Evolutionary conservation across 1,140 invertebrate species (phyloP), one percentile per base, ranked within the genome.

Genomic region (Eufriesea mexicana): DNA sequence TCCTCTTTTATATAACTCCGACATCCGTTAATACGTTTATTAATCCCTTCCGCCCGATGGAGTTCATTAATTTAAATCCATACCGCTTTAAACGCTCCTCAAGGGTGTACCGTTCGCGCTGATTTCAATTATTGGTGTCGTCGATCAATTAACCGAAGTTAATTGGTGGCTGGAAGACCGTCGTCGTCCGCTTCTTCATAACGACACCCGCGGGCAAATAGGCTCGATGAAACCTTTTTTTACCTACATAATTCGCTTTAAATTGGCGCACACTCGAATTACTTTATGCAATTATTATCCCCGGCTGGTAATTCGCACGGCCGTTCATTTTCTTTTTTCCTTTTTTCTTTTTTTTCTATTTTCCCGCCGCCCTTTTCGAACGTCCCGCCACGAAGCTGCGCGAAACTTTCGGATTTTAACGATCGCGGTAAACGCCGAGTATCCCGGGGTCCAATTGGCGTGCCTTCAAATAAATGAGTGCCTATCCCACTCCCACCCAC

Each of bases 121-220:
- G 74, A 76, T 76, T 76, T 76, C 47, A 76, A 76, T 76, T 76
- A 76, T 64, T 35, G 74, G 74, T 64, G 74, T 76, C 74, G 74
- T 76, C 74, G 47, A 76, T 76, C 74, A 76, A 76, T 76, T 76
- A 76, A 76, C 74, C 74, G 74, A 51, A 76, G 74, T 76, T 76
- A 76, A 76, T 76, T 76, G 74, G 74, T 51, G 59, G 47, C 59
- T 76, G 20, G 59, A 76, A 59, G 74, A 76, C 74, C 74, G 74
- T 66, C 59, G 71, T 74, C 35, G 54, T n/a, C 71, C 42, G 71
- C 54, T 76, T 62, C 59, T 75, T 75, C 73, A 9, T 49, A 49
- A 35, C 74, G 51, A 76, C 45, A 76, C 20, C 59, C 9, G 35
- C 35, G 47, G 25, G 54, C 51, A 74, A 76, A 76, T 64, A 76